Evolutionary conservation across 1,140 invertebrate species (phyloP).

Genomic region (Andricus grossulariae): DNA sequence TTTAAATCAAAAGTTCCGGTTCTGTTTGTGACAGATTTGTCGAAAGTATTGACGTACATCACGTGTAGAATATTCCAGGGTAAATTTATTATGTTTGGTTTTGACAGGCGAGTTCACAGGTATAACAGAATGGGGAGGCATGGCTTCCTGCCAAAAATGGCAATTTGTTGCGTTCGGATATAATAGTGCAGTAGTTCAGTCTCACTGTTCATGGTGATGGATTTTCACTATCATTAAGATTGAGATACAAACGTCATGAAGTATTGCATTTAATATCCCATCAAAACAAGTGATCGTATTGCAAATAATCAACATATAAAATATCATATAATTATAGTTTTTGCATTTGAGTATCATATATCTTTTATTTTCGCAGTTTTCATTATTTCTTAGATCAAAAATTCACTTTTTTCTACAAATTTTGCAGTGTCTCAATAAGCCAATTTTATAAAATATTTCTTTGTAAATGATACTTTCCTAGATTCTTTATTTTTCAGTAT

Average conservation of each 20-base stretch:
- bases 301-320: background rate
- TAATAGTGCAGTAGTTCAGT: conserved; percentile 15
- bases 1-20: too few species aligned
- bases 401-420: too few species aligned
- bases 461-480: too few species aligned
- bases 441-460: too few species aligned
- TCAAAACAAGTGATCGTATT: background rate
- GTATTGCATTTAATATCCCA: background rate
- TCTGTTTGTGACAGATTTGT: background rate
- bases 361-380: too few species aligned
- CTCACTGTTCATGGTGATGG: background rate
- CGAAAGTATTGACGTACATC: background rate
- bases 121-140: conserved; percentile 5
- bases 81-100: conserved; percentile 3
- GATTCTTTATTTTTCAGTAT: too few species aligned
- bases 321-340: background rate
- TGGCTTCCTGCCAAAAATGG: conserved; percentile 16
- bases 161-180: conserved; percentile 18
- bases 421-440: too few species aligned
- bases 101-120: conserved; percentile 10
- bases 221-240: background rate
- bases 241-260: background rate
- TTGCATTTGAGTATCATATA: too few species aligned
- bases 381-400: too few species aligned
- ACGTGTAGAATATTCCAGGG: background rate